Conservation (phyloP, 2,888 invertebrate species). For the Pseudococcus jackbeardsleyi region DNA sequence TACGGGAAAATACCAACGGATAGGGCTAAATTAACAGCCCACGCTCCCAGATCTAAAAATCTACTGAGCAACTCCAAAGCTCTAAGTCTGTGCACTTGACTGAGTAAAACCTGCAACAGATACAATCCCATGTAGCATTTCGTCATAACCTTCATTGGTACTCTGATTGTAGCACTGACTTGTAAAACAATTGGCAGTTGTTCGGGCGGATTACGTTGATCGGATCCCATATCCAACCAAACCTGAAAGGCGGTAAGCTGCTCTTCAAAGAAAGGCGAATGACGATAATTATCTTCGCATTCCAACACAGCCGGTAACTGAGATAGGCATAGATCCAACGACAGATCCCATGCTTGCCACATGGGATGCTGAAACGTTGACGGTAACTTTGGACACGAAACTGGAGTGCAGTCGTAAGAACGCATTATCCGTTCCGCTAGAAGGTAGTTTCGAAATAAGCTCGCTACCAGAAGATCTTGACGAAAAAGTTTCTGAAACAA, state of each 20-base stretch:
- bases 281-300: conserved; percentile 71
- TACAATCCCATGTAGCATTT: background rate
- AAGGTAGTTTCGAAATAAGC: conserved; percentile 96
- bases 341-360: conserved; percentile 97
- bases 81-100: conserved; percentile 89
- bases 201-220: conserved; percentile 88
- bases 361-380: conserved; percentile 90
- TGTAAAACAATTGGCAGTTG: conserved; percentile 98
- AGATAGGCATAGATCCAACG: conserved; percentile 92
- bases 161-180: conserved; percentile 72
- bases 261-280: conserved; percentile 96
- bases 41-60: conserved; percentile 94
- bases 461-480: conserved; percentile 98
- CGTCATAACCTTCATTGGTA: too few relatives aligned
- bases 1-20: conserved; percentile 99
- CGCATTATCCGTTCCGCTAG: conserved; percentile 96
- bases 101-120: conserved; percentile 74
- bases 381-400: conserved; percentile 91
- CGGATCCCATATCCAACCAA: conserved; percentile 87
- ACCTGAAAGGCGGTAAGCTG: conserved; percentile 98
- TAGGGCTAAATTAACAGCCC: conserved; percentile 95
- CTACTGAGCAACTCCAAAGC: conserved; percentile 93
- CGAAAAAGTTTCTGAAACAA: conserved; percentile 96
- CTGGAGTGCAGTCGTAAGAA: conserved; percentile 97
- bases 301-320: conserved; percentile 86